Evolutionary conservation across 64 coral and sea anemone species (phyloP).

Genomic region (Stichodactyla helianthus): DNA sequence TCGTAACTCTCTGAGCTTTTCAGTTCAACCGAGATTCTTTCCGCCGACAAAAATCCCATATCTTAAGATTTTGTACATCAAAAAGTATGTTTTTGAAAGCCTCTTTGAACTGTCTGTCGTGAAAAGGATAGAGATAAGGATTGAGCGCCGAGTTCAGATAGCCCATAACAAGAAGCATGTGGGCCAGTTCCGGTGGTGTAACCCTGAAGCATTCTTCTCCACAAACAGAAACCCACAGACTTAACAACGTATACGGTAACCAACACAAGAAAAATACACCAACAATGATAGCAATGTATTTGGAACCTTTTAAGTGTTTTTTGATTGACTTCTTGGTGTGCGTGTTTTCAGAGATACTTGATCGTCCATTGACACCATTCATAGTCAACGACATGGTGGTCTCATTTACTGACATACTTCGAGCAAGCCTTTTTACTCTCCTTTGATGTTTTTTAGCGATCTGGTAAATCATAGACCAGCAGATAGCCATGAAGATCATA

Average conservation of each 20-base stretch:
- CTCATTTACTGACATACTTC: constrained; percentile 66
- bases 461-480: constrained; percentile 72
- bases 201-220: background rate
- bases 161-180: constrained; percentile 28
- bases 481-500: constrained; percentile 77
- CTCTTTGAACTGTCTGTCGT: constrained; percentile 67
- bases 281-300: constrained; percentile 88
- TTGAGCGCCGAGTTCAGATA: constrained; percentile 58
- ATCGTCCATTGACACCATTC: constrained; percentile 33
- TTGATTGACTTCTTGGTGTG: constrained; percentile 34
- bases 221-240: constrained; percentile 26
- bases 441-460: constrained; percentile 76
- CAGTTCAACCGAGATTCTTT: background rate
- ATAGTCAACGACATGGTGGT: constrained; percentile 58
- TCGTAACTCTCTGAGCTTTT: background rate
- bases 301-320: constrained; percentile 68
- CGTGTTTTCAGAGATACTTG: constrained; percentile 13
- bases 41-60: constrained; percentile 13
- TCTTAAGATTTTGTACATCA: background rate
- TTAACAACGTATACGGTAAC: constrained; percentile 53
- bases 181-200: background rate
- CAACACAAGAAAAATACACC: constrained; percentile 81
- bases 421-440: constrained; percentile 67
- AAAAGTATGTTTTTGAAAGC: constrained; percentile 51
- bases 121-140: constrained; percentile 53